Conservation (phyloP, 2,888 invertebrate species). For the Drepanosiphum platanoidis region DNA sequence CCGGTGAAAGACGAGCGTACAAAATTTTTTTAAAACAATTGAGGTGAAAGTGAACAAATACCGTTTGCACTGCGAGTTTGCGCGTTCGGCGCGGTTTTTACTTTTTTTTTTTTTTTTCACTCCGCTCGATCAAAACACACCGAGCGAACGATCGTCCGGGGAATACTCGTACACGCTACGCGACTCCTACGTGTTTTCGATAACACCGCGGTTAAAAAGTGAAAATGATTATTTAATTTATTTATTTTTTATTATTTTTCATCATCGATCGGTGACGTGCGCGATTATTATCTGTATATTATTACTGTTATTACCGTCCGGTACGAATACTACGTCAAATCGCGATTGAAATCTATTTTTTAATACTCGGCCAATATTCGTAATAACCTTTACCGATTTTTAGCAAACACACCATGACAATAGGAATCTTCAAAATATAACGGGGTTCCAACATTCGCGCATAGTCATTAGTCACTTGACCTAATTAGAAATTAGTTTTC, state of each 20-base stretch:
- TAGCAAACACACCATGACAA: no score
- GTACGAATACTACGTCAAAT: background rate
- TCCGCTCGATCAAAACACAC: background rate
- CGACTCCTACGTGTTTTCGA: no score
- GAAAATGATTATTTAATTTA: background rate
- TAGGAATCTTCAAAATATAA: no score
- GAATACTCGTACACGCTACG: background rate
- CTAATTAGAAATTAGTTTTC: background rate
- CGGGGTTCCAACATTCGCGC: no score
- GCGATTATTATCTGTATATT: background rate
- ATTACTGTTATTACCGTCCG: no score
- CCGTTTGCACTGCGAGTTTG: background rate
- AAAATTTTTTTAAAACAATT: conserved; percentile 11
- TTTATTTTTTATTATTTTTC: background rate
- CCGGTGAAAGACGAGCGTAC: conserved; percentile 24
- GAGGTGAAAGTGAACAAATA: conserved; percentile 44
- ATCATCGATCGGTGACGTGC: background rate
- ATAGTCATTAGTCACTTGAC: background rate
- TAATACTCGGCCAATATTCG: no score
- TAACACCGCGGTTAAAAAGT: background rate
- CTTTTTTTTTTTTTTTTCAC: background rate
- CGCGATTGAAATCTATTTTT: background rate
- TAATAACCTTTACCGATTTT: no score
- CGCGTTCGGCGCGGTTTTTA: background rate
- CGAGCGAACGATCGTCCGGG: background rate